Conservation (phyloP, 2,113 vertebrate species). For the Carassius auratus region DNA sequence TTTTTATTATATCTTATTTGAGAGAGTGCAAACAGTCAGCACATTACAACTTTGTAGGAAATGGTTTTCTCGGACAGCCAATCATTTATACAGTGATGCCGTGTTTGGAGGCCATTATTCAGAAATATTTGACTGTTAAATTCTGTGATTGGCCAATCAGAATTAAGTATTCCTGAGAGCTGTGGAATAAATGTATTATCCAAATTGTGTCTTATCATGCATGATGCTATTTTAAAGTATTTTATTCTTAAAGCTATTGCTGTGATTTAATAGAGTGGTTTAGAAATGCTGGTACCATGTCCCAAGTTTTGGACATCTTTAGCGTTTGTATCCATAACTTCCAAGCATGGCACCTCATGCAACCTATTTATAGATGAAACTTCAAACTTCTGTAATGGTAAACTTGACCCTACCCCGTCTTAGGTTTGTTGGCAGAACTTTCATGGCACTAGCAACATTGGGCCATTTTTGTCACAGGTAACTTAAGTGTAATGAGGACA, state of each 20-base stretch:
- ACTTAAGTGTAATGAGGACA: slow-evolving; percentile 49
- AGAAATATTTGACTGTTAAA: background rate
- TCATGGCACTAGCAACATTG: slow-evolving; percentile 57
- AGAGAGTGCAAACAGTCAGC: background rate
- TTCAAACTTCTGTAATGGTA: slow-evolving; percentile 55
- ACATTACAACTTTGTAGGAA: background rate
- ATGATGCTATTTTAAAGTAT: background rate
- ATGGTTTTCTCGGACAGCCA: background rate
- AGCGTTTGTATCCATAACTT: slow-evolving; percentile 44
- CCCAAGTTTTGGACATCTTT: slow-evolving; percentile 26
- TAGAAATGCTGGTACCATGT: slow-evolving; percentile 27
- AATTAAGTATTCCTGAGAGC: background rate
- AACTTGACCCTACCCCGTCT: slow-evolving; percentile 52
- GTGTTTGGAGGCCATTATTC: background rate
- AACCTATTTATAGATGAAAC: slow-evolving; percentile 59
- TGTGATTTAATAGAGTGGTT: slow-evolving; percentile 31
- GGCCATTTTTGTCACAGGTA: slow-evolving; percentile 56
- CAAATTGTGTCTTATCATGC: background rate
- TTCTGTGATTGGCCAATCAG: background rate
- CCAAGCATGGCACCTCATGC: slow-evolving; percentile 45
- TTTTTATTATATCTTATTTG: background rate
- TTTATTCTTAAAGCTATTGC: slow-evolving; percentile 1
- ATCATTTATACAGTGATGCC: background rate
- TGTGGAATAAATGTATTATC: background rate
- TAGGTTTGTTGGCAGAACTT: slow-evolving; percentile 56